Evolutionary conservation across 2,888 invertebrate genomes (phyloP).

Genomic region (Palloptera scutellata): DNA sequence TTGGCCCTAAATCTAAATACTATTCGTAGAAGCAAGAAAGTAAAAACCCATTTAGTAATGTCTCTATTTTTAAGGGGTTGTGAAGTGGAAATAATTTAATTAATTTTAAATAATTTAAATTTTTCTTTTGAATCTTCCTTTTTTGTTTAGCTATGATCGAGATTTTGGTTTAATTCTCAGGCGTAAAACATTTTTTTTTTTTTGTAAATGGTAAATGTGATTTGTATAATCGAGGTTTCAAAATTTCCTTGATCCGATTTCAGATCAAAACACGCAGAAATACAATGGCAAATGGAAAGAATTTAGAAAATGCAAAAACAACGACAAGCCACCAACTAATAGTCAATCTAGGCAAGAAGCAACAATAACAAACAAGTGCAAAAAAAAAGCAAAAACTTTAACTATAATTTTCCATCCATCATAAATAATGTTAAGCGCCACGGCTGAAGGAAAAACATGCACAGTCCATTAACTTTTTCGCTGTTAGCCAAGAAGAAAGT

Average conservation of each 20-base stretch:
- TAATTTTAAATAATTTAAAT: too few relatives aligned
- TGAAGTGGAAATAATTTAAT: too few relatives aligned
- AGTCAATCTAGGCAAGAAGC: neutral
- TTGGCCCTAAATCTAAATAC: too few relatives aligned
- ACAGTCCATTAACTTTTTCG: slow-evolving; percentile 62
- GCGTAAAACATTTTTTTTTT: too few relatives aligned
- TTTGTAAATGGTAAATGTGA: too few relatives aligned
- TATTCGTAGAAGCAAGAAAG: too few relatives aligned
- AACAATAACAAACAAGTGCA: slow-evolving; percentile 43
- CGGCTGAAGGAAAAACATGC: slow-evolving; percentile 63
- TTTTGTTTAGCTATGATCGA: too few relatives aligned
- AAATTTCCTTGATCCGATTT: slow-evolving; percentile 21
- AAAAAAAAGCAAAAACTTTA: slow-evolving; percentile 33
- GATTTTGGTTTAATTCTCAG: too few relatives aligned
- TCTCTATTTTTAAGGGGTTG: too few relatives aligned
- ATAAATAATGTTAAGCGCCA: slow-evolving; percentile 64
- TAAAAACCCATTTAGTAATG: too few relatives aligned
- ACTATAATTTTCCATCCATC: slow-evolving; percentile 56
- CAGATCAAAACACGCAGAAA: slow-evolving; percentile 13
- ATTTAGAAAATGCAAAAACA: slow-evolving; percentile 44
- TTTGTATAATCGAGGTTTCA: too few relatives aligned
- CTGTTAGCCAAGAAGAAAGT: slow-evolving; percentile 31
- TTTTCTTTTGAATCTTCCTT: too few relatives aligned
- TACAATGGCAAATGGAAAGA: slow-evolving; percentile 42
- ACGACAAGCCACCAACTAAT: slow-evolving; percentile 38